Evolutionary conservation across 2,888 invertebrate species (phyloP), one percentile per base, ranked within the genome.

Genomic region (Stratiomys singularior): DNA sequence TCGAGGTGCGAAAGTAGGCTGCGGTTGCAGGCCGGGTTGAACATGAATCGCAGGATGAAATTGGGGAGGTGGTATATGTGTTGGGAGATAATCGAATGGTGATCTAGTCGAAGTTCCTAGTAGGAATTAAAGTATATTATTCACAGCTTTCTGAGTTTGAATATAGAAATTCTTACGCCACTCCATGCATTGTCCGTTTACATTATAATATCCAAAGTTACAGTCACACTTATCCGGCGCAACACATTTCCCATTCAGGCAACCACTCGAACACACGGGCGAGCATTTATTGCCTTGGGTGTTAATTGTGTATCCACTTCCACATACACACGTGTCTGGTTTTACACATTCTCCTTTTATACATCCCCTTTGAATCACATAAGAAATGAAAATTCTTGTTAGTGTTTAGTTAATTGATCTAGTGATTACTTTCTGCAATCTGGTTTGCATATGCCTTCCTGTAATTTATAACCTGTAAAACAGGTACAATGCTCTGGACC

Each of bases 221-320:
- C 93, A 93, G 28, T 85, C 86, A 83, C 93, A 93, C 1, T 86
- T 84, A 80, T 91, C 90, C 1, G 91, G 90, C 0, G 88, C 89
- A 1, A 88, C 87, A 82, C 92, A 92, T 18, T 86, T 86, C 13
- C 91, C 92, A 47, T 90, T 89, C 3, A 83, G 84, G 60, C 87
- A 88, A 27, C 85, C 84, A 1, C 84, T 84, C 1, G 84, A 81
- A 77, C 87, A 87, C 4, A 82, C 78, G 0, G 87, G 85, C 66
- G 82, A 82, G 69, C 87, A 87, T 18, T 63, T 23, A 11, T 44
- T 60, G 21, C 69, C 69, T 77, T 86, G 86, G 64, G 83, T 83
- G 21, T 81, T 84, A n/a, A 85, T 74, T 21, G 82, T 84, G 78
- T 86, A 89, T 7, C 89, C 89, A 15, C 82, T 80, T 44, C 85